Conservation (phyloP, 2,888 invertebrate species). For the Galeopsomyia nigrocyanea region DNA sequence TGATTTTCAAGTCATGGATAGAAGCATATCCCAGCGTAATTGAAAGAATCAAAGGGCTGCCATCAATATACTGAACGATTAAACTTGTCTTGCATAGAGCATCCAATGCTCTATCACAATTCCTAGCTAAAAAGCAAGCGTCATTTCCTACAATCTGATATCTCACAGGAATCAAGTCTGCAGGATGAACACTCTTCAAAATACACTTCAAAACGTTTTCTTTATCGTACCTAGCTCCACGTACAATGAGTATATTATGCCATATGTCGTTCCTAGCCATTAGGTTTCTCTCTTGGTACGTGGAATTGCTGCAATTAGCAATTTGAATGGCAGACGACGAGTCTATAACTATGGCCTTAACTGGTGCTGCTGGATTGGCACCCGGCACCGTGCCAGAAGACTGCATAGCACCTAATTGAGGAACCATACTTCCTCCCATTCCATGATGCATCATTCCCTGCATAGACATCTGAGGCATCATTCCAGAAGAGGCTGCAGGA, state of each 20-base stretch:
- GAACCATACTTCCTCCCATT: no score
- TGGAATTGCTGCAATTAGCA: slow-evolving; percentile 52
- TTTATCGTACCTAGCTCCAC: slow-evolving; percentile 62
- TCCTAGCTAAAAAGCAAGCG: slow-evolving; percentile 69
- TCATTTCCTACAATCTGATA: slow-evolving; percentile 64
- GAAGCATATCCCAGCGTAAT: slow-evolving; percentile 69
- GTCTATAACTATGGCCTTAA: slow-evolving; percentile 49
- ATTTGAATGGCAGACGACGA: slow-evolving; percentile 56
- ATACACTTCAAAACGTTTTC: slow-evolving; percentile 68
- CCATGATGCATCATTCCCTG: no score
- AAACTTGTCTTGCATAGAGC: slow-evolving; percentile 69
- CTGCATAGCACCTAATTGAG: no score
- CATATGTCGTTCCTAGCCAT: slow-evolving; percentile 63
- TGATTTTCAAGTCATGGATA: slow-evolving; percentile 68
- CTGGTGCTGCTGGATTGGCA: neutral
- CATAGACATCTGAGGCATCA: neutral
- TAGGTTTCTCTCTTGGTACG: slow-evolving; percentile 59
- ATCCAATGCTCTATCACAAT: slow-evolving; percentile 70
- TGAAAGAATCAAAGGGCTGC: slow-evolving; percentile 60
- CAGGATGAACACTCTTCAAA: slow-evolving; percentile 68
- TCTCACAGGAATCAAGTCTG: slow-evolving; percentile 70
- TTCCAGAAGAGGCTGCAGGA: no score
- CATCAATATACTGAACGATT: slow-evolving; percentile 59
- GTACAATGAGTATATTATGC: slow-evolving; percentile 61
- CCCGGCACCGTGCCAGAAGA: no score